Evolutionary conservation across 2,888 invertebrate species (phyloP).

Genomic region (Microplitis deprimator): DNA sequence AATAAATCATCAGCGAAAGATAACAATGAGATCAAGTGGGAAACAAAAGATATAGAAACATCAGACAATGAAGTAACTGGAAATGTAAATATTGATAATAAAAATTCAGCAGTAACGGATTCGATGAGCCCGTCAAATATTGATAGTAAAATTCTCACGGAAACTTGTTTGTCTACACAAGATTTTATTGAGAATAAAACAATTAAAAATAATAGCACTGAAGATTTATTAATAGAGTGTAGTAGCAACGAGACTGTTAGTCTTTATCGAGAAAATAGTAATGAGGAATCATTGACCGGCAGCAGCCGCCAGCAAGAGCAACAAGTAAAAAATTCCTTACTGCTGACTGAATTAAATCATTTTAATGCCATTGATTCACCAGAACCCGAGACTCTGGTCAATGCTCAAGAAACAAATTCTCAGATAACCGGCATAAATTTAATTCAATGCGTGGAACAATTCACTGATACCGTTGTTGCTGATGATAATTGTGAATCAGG

Average conservation of each 20-base stretch:
- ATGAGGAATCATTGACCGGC: constrained; percentile 1
- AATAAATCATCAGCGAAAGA: neutral
- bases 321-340: neutral
- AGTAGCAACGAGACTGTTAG: neutral
- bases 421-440: neutral
- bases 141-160: neutral
- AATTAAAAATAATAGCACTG: neutral
- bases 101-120: neutral
- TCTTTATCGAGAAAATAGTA: neutral
- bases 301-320: neutral
- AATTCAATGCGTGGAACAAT: neutral
- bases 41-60: neutral
- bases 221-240: neutral
- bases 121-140: no score
- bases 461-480: neutral
- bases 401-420: neutral
- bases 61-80: no score
- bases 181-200: neutral
- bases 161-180: neutral
- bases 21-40: constrained; percentile 20
- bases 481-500: neutral
- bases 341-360: neutral
- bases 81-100: neutral
- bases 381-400: neutral
- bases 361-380: neutral